Conservation (phyloP, 2,888 invertebrate species). For the Melieria omissa region DNA sequence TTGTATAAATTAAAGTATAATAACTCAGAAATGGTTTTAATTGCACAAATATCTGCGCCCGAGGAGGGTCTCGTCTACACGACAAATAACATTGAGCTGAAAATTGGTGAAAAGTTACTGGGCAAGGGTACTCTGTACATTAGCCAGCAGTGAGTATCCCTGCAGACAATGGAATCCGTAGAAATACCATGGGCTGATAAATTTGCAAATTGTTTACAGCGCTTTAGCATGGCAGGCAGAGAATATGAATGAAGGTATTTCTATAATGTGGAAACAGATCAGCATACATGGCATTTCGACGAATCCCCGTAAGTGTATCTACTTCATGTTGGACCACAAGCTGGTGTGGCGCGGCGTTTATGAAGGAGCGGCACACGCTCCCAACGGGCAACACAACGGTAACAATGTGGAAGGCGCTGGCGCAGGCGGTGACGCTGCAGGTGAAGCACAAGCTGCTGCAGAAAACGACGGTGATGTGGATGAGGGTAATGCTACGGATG, state of each 20-base stretch:
- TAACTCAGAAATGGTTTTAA: conserved; percentile 57
- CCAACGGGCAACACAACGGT: conserved; percentile 50
- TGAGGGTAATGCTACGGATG: conserved; percentile 57
- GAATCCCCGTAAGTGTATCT: conserved; percentile 61
- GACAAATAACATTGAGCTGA: conserved; percentile 58
- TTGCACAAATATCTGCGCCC: conserved; percentile 58
- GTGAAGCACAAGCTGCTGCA: conserved; percentile 38
- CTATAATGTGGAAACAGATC: conserved; percentile 64
- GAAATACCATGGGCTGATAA: conserved; percentile 5
- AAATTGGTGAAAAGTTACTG: conserved; percentile 59
- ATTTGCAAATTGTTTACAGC: conserved; percentile 46
- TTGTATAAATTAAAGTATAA: background rate
- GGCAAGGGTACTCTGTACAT: conserved; percentile 62
- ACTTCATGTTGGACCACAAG: conserved; percentile 63
- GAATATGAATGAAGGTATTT: conserved; percentile 59
- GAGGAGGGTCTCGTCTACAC: conserved; percentile 61
- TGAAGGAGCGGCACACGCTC: conserved; percentile 31
- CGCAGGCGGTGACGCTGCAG: conserved; percentile 31
- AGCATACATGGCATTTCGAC: conserved; percentile 64
- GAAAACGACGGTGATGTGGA: conserved; percentile 48
- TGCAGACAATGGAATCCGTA: conserved; percentile 7
- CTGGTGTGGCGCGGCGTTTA: conserved; percentile 63
- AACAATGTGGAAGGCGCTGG: conserved; percentile 44
- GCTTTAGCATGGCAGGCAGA: conserved; percentile 62
- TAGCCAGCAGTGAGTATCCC: conserved; percentile 58